A percentile compares a stretch with the other conserved stretches of the same genome.
These are phyloP conservation scores for Colaptes auratus DNA, from an alignment of 2,113 vertebrate species.

Conservation along the genomic window DNA sequence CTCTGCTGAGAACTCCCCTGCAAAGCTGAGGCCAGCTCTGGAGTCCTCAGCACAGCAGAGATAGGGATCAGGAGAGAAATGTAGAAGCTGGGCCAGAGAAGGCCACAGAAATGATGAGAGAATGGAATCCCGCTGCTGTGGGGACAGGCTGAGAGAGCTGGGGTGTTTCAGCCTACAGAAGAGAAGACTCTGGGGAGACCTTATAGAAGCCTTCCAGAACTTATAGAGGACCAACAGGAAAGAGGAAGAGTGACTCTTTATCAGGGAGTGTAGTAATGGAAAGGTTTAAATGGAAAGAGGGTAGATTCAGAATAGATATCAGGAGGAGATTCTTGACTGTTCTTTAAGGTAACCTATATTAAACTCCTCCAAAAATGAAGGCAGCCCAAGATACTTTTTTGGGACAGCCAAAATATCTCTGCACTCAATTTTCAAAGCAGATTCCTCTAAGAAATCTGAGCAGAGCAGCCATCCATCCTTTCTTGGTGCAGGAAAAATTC, in stretches of 20 bases:
- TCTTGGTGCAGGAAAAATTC: not conserved
- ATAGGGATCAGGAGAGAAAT: too few relatives aligned
- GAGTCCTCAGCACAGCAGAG: too few relatives aligned
- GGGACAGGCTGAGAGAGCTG: too few relatives aligned
- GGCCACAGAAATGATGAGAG: too few relatives aligned
- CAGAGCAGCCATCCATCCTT: not conserved
- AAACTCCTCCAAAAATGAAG: not conserved
- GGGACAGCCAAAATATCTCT: not conserved
- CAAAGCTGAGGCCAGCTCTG: too few relatives aligned
- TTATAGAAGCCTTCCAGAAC: not conserved
- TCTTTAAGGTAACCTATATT: not conserved
- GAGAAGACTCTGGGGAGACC: not conserved
- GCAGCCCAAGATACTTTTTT: not conserved
- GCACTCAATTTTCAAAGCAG: not conserved
- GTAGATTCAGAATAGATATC: too few relatives aligned
- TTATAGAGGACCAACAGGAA: not conserved
- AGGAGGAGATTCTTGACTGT: not conserved
- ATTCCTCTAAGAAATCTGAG: not conserved
- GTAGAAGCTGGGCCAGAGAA: too few relatives aligned
- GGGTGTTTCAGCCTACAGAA: not conserved
- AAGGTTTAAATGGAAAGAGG: too few relatives aligned
- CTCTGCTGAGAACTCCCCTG: too few relatives aligned
- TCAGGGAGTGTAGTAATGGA: not conserved
- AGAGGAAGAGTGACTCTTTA: not conserved
- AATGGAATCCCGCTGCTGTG: too few relatives aligned